phyloP scores from a whole-genome alignment of 2,113 vertebrate species.

The Patagioenas fasciata region DNA sequence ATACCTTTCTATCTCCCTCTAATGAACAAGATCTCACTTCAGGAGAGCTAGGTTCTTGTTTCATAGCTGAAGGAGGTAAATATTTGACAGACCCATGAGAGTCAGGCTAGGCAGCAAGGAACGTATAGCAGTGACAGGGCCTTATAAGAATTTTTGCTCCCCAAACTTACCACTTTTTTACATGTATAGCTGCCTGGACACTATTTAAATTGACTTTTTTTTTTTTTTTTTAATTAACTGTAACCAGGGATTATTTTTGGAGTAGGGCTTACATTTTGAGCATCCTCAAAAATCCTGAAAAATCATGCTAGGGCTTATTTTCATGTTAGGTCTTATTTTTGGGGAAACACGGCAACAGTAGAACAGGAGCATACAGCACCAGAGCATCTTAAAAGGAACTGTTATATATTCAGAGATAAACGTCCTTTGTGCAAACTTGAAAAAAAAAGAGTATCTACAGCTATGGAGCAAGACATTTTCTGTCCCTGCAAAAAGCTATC shows the following conservation, averaged over 20 bases:
- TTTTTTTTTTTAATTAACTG: too few species aligned
- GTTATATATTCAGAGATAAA: background rate
- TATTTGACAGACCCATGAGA: background rate
- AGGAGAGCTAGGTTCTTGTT: background rate
- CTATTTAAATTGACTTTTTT: too few species aligned
- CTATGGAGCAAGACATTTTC: background rate
- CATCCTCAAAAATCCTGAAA: too few species aligned
- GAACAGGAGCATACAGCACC: background rate
- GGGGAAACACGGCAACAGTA: background rate
- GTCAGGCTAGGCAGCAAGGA: background rate
- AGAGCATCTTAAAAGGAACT: constrained; percentile 6
- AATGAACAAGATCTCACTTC: background rate
- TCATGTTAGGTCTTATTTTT: too few species aligned
- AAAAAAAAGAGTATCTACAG: background rate
- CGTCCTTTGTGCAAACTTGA: background rate
- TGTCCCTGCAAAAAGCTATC: background rate
- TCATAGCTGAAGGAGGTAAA: background rate
- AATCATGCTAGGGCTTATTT: too few species aligned
- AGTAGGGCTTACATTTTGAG: too few species aligned
- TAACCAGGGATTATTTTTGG: too few species aligned
- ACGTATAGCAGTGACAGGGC: background rate
- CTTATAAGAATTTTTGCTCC: too few species aligned
- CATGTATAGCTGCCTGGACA: too few species aligned
- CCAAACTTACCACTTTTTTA: too few species aligned
- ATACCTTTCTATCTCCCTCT: background rate